Conservation (phyloP, 2,888 invertebrate genomes). For the Pecten maximus region DNA sequence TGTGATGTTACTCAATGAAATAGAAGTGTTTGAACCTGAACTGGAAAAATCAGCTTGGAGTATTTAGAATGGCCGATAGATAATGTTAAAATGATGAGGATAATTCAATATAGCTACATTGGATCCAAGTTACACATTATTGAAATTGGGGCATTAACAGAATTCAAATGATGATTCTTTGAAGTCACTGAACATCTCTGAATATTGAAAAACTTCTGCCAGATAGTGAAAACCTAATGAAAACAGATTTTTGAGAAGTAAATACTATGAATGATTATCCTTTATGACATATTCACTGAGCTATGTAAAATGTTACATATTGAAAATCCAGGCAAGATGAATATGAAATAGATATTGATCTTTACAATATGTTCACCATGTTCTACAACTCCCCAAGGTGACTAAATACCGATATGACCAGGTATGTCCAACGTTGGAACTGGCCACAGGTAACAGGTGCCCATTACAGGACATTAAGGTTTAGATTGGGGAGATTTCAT, state of each 20-base stretch:
- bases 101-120: not conserved
- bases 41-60: not conserved
- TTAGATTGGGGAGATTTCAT: not conserved
- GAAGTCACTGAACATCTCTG: not conserved
- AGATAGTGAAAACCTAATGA: not conserved
- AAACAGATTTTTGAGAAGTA: not conserved
- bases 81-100: conserved; percentile 7
- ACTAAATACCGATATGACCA: not conserved
- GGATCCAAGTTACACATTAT: not conserved
- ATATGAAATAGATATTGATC: conserved; percentile 7
- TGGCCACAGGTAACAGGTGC: not conserved
- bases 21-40: not conserved
- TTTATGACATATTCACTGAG: not conserved
- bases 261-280: not conserved
- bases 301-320: not conserved
- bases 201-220: not conserved
- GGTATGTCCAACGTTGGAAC: not conserved
- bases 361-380: not conserved
- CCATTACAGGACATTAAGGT: not conserved
- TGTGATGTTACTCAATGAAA: not conserved
- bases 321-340: not conserved
- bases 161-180: not conserved
- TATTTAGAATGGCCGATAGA: not conserved
- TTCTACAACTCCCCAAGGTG: not conserved
- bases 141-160: not conserved